Conservation (phyloP, 53 echinoderm and acorn worm species). For the Echinometra lucunter region DNA sequence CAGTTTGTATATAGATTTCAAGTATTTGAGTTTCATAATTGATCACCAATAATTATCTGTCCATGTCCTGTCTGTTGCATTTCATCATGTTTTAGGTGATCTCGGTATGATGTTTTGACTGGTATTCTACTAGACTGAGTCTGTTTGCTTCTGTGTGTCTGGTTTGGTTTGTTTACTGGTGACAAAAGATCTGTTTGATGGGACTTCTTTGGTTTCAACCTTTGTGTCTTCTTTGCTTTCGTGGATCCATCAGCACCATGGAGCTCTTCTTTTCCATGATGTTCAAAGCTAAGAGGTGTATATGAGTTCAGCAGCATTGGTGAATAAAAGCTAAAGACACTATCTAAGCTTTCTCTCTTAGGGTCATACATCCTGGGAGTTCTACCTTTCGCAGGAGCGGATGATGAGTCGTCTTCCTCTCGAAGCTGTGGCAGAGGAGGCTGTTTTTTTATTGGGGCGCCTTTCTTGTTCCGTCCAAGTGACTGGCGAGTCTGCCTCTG, state of each 20-base stretch:
- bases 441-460: background rate
- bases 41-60: too few relatives aligned
- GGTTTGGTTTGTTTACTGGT: constrained; percentile 1
- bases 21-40: too few relatives aligned
- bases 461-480: background rate
- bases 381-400: background rate
- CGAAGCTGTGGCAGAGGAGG: constrained; percentile 44
- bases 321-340: background rate
- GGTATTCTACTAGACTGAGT: background rate
- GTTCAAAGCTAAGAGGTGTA: background rate
- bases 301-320: background rate
- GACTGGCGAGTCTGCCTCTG: background rate
- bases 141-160: background rate
- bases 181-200: constrained; percentile 23
- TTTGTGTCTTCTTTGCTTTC: background rate
- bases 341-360: constrained; percentile 70
- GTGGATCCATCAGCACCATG: background rate
- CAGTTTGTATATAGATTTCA: too few relatives aligned
- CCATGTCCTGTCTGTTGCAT: too few relatives aligned
- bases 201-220: background rate
- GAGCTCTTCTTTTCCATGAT: background rate
- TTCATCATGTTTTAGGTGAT: background rate
- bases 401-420: constrained; percentile 12
- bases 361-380: constrained; percentile 79
- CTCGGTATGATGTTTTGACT: background rate